Conservation (phyloP, 2,797 vertebrate species). For the Enteromius argenteus region DNA sequence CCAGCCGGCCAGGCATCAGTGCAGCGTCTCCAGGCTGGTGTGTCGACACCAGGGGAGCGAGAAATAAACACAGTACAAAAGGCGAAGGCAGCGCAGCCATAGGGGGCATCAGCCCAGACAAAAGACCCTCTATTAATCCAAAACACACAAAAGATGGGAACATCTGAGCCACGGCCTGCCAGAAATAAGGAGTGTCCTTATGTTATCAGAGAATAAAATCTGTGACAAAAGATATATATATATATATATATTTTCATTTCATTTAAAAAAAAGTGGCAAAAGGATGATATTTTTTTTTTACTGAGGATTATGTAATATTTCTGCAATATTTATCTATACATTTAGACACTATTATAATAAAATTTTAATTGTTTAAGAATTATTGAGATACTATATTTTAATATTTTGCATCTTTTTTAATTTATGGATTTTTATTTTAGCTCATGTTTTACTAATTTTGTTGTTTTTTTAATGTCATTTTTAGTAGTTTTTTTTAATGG, state of each 20-base stretch:
- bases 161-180: constrained; percentile 59
- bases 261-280: not conserved
- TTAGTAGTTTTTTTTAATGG: not conserved
- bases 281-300: not conserved
- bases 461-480: not conserved
- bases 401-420: not conserved
- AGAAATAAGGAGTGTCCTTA: constrained; percentile 15
- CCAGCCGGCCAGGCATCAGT: constrained; percentile 19
- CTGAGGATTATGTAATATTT: not conserved
- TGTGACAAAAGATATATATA: constrained; percentile 2
- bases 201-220: constrained; percentile 10
- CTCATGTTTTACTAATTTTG: not conserved
- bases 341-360: not conserved
- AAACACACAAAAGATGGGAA: constrained; percentile 65
- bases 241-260: not conserved
- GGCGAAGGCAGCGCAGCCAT: constrained; percentile 38
- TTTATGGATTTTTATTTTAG: not conserved
- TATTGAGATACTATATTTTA: not conserved
- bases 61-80: constrained; percentile 63
- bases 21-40: constrained; percentile 49
- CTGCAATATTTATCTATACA: not conserved
- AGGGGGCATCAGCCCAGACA: constrained; percentile 70
- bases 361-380: not conserved
- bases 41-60: constrained; percentile 44
- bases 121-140: constrained; percentile 75